Evolutionary conservation across 2,113 vertebrate genomes (phyloP), one percentile per base, ranked within the genome.

Genomic region (Camelus dromedarius): DNA sequence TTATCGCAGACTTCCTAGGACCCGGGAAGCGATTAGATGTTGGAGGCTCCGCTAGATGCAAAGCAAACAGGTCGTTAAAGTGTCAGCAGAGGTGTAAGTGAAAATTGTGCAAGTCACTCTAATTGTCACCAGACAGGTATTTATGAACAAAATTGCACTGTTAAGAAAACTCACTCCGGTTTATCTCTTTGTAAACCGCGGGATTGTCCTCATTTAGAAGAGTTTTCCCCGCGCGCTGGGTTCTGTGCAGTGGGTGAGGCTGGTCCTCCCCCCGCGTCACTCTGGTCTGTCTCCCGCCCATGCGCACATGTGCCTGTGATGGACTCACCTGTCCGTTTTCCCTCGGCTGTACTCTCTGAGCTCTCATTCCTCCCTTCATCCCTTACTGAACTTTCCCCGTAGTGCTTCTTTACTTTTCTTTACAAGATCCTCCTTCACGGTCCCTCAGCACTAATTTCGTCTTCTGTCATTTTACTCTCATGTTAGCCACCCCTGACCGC

Each of bases 281-380:
- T 18, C 28, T 26, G 1, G 16, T 1, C 3, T 42, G 66, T 42
- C 42, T 75, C n/a, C 64, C 8, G 22, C 11, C 56, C 38, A 2
- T 19, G 12, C n/a, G 4, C 38, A 0, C 38, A 42, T 42, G 38
- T 4, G 32, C 58, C 50, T 35, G 1, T 3, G 13, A 9, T 18
- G 48, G 50, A 19, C 38, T 50, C 38, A 0, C 4, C 54, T 4
- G 18, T 15, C 48, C n/a, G 1, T 42, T 30, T 70, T 5, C 1
- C 46, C 69, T 75, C 50, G 9, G n/a, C 30, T 42, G 64, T 11
- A 3, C 87, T 69, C 30, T n/a, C 42, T 76, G 32, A 73, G 30
- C 24, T 32, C 54, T 66, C 19, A 6, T 28, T 18, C 46, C 5
- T 48, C 56, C 66, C 0, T 28, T 38, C 18, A 18, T 24, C 62